These are phyloP conservation scores for Amphipoea lucens DNA, from an alignment of 2,888 invertebrate species.

Conservation along the genomic window DNA sequence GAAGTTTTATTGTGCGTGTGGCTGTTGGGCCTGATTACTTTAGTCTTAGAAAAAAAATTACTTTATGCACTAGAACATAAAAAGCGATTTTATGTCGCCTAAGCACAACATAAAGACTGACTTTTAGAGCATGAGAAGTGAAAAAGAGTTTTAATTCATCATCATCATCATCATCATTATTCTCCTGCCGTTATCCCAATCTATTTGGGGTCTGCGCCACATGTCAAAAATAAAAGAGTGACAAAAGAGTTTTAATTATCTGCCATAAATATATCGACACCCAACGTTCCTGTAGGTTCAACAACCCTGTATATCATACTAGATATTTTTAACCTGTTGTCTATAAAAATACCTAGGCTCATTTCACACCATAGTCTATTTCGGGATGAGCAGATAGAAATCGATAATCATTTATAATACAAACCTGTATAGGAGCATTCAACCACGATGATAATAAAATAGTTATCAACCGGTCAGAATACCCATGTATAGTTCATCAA, in stretches of 20 bases:
- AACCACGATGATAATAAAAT: slow-evolving; percentile 26
- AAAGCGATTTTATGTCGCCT: too few species aligned
- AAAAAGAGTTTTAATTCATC: too few species aligned
- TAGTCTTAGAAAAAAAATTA: too few species aligned
- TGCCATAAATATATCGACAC: neutral
- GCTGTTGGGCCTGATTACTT: too few species aligned
- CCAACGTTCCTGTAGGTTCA: neutral
- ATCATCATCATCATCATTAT: too few species aligned
- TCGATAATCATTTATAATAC: slow-evolving; percentile 36
- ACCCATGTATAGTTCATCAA: slow-evolving; percentile 28
- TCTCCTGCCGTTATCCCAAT: too few species aligned
- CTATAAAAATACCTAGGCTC: slow-evolving; percentile 25
- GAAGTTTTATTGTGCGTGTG: too few species aligned
- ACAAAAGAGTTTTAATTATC: neutral
- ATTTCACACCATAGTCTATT: slow-evolving; percentile 37
- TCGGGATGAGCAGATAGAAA: slow-evolving; percentile 33
- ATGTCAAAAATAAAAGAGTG: neutral
- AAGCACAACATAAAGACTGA: too few species aligned
- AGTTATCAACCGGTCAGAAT: slow-evolving; percentile 44
- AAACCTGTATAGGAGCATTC: slow-evolving; percentile 46
- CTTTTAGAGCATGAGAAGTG: too few species aligned
- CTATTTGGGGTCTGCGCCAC: neutral
- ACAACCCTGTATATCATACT: neutral
- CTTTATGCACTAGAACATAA: too few species aligned
- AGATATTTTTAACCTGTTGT: slow-evolving; percentile 21